These are phyloP conservation scores for Meghimatium bilineatum DNA, from an alignment of 2,888 invertebrate species.

Conservation along the genomic window DNA sequence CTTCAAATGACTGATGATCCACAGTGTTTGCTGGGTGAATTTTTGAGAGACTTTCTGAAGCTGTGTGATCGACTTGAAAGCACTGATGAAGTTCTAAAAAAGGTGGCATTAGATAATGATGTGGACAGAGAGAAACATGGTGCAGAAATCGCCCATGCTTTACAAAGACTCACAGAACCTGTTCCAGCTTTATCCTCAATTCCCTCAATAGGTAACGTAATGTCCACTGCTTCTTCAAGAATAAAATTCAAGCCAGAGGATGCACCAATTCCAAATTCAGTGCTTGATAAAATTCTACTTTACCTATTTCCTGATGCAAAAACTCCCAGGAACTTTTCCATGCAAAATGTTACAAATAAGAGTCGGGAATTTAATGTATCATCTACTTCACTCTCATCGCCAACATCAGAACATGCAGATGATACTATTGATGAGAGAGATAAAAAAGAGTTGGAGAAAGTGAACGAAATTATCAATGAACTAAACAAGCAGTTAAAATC, in stretches of 20 bases:
- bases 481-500: slow-evolving; percentile 83
- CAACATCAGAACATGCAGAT: slow-evolving; percentile 20
- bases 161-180: slow-evolving; percentile 86
- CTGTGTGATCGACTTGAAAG: slow-evolving; percentile 79
- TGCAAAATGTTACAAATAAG: slow-evolving; percentile 22
- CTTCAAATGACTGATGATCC: slow-evolving; percentile 82
- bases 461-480: slow-evolving; percentile 59
- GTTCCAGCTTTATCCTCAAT: slow-evolving; percentile 67
- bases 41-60: slow-evolving; percentile 84
- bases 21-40: slow-evolving; percentile 87
- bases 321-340: slow-evolving; percentile 32
- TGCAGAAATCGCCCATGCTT: slow-evolving; percentile 75
- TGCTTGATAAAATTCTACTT: slow-evolving; percentile 85
- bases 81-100: slow-evolving; percentile 81
- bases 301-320: slow-evolving; percentile 93
- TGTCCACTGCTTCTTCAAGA: slow-evolving; percentile 66
- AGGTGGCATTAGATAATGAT: slow-evolving; percentile 68
- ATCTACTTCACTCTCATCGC: slow-evolving; percentile 1
- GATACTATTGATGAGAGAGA: slow-evolving; percentile 17
- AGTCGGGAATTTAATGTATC: slow-evolving; percentile 38
- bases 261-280: slow-evolving; percentile 87
- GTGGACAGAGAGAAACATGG: slow-evolving; percentile 58
- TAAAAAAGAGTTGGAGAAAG: slow-evolving; percentile 15
- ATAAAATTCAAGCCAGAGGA: slow-evolving; percentile 77
- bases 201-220: slow-evolving; percentile 68